Evolutionary conservation across 1,140 invertebrate species (phyloP).

Genomic region (Trypoxylus dichotomus): DNA sequence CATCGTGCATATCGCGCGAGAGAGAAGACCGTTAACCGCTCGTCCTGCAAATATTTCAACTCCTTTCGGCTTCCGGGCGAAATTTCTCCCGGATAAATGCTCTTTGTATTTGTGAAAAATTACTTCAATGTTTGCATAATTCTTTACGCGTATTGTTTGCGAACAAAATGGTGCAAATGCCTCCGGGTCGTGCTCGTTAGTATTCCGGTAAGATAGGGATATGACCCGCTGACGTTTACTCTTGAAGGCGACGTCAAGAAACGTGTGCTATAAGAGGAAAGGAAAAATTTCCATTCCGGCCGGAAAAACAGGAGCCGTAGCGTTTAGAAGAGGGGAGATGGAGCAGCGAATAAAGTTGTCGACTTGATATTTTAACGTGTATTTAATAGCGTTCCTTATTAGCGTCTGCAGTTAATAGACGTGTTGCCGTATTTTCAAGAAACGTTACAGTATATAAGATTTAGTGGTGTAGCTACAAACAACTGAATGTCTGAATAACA

Average conservation of each 20-base stretch:
- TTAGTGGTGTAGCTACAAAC: no score
- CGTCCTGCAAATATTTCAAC: background rate
- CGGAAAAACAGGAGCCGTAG: background rate
- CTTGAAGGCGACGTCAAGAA: background rate
- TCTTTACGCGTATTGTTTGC: constrained; percentile 41
- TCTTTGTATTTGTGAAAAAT: constrained; percentile 32
- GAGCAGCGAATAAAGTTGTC: background rate
- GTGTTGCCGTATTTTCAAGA: no score
- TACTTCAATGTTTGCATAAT: constrained; percentile 40
- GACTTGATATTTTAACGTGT: no score
- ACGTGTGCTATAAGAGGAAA: background rate
- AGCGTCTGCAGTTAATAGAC: no score
- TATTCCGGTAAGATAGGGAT: constrained; percentile 33
- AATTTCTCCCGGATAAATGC: constrained; percentile 15
- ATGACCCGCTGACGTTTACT: constrained; percentile 20
- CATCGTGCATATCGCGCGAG: background rate
- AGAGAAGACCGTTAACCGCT: background rate
- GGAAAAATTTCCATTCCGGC: background rate
- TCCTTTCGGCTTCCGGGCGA: background rate
- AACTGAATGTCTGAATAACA: no score
- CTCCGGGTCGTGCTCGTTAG: constrained; percentile 38
- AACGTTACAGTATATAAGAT: no score
- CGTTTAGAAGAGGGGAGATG: background rate
- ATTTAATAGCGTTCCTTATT: no score
- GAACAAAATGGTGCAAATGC: constrained; percentile 40